These are phyloP conservation scores for Riparia riparia DNA, from an alignment of 2,113 vertebrate species.

Conservation along the genomic window DNA sequence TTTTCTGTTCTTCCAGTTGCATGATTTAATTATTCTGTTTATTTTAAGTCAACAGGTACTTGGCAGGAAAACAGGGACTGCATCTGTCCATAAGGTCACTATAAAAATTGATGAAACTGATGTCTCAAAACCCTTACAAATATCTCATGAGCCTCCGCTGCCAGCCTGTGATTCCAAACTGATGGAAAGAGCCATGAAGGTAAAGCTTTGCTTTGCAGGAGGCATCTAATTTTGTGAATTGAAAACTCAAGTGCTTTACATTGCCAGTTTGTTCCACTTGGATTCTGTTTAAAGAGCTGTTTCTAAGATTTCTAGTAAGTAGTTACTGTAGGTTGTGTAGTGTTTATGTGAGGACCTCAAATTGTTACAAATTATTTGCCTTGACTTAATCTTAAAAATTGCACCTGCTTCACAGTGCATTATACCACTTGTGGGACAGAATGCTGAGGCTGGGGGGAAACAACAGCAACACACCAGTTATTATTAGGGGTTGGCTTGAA, in stretches of 20 bases:
- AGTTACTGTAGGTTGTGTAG: background rate
- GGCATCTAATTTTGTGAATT: background rate
- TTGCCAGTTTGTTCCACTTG: background rate
- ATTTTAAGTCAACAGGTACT: constrained; percentile 92
- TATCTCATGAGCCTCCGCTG: constrained; percentile 95
- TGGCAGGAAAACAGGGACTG: constrained; percentile 93
- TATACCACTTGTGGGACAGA: background rate
- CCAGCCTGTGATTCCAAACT: constrained; percentile 94
- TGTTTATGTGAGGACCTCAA: background rate
- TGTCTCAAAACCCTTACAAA: constrained; percentile 96
- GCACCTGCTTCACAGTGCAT: background rate
- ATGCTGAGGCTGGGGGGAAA: background rate
- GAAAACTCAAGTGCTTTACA: background rate
- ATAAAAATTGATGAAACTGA: constrained; percentile 96
- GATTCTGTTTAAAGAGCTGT: background rate
- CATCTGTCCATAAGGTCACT: constrained; percentile 94
- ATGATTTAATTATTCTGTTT: constrained; percentile 45
- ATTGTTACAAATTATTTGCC: background rate
- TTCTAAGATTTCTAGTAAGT: background rate
- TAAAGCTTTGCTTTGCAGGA: constrained; percentile 54
- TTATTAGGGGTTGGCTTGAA: background rate
- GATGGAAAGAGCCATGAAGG: constrained; percentile 97
- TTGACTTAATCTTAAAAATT: background rate
- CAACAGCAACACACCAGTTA: background rate
- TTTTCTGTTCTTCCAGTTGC: background rate